Evolutionary conservation across 2,888 invertebrate genomes (phyloP).

Genomic region (Harpagoxenus sublaevis): DNA sequence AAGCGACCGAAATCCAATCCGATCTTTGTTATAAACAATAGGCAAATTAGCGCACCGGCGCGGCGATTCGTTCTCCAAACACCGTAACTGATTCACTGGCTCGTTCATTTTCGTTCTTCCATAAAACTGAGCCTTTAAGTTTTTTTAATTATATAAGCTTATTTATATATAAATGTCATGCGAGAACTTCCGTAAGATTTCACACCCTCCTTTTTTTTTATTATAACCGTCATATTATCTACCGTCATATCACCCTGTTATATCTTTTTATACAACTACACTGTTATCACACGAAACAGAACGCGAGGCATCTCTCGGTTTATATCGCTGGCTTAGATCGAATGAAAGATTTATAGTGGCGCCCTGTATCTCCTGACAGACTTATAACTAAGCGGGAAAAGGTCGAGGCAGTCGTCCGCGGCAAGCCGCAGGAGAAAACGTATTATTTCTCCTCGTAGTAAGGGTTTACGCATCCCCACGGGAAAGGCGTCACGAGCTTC

Average conservation of each 20-base stretch:
- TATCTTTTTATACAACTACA: not conserved
- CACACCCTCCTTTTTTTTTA: not conserved
- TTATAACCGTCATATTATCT: not conserved
- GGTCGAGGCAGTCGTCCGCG: conserved; percentile 55
- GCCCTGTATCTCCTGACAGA: conserved; percentile 63
- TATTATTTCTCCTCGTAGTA: conserved; percentile 30
- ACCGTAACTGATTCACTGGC: not conserved
- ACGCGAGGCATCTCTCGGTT: not conserved
- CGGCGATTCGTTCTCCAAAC: not conserved
- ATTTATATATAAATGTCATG: conserved; percentile 8
- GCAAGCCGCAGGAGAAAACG: conserved; percentile 38
- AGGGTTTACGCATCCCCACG: conserved; percentile 60
- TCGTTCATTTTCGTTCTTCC: not conserved
- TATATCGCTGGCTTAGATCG: conserved; percentile 52
- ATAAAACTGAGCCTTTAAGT: not conserved
- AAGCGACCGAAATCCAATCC: conserved; percentile 5
- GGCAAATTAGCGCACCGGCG: not conserved
- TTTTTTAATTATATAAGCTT: not conserved
- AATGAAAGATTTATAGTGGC: conserved; percentile 72
- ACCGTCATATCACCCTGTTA: not conserved
- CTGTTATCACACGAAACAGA: conserved; percentile 13
- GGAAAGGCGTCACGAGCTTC: conserved; percentile 35
- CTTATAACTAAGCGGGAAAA: conserved; percentile 64
- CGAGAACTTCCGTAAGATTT: conserved; percentile 6
- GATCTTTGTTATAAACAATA: conserved; percentile 12